Conservation (phyloP, 1,140 invertebrate genomes). For the Conus ventricosus region DNA sequence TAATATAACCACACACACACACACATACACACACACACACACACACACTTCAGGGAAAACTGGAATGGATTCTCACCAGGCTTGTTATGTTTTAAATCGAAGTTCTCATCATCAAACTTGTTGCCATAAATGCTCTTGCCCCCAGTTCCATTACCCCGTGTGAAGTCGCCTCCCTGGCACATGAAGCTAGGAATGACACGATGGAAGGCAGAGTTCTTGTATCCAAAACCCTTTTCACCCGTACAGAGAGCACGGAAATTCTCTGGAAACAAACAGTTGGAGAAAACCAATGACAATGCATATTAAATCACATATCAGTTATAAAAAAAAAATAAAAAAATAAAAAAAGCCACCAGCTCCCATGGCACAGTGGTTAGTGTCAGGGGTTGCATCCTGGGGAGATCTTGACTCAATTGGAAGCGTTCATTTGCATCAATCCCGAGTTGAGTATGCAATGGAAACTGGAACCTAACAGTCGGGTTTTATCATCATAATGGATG, state of each 20-base stretch:
- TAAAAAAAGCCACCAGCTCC: too few relatives aligned
- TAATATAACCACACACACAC: too few relatives aligned
- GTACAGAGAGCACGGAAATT: conserved; percentile 96
- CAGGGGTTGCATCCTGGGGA: too few relatives aligned
- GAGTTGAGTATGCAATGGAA: too few relatives aligned
- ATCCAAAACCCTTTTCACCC: conserved; percentile 93
- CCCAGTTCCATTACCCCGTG: conserved; percentile 85
- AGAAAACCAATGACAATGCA: too few relatives aligned
- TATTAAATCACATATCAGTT: too few relatives aligned
- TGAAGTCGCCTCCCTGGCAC: conserved; percentile 94
- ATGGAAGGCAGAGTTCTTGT: conserved; percentile 94
- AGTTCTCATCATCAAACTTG: conserved; percentile 98
- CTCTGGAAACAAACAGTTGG: conserved; percentile 35
- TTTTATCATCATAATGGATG: too few relatives aligned
- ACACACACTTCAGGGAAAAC: not conserved
- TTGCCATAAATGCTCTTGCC: conserved; percentile 96
- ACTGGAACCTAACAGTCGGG: too few relatives aligned
- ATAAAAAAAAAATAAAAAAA: not conserved
- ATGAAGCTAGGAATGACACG: conserved; percentile 94
- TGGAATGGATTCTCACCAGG: not conserved
- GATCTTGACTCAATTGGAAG: too few relatives aligned
- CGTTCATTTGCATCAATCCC: too few relatives aligned
- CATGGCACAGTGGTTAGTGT: too few relatives aligned
- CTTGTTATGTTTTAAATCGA: conserved; percentile 90
- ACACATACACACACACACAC: too few relatives aligned